These are phyloP conservation scores for Helogale parvula DNA, from an alignment of 2,113 vertebrate genomes.

Conservation along the genomic window DNA sequence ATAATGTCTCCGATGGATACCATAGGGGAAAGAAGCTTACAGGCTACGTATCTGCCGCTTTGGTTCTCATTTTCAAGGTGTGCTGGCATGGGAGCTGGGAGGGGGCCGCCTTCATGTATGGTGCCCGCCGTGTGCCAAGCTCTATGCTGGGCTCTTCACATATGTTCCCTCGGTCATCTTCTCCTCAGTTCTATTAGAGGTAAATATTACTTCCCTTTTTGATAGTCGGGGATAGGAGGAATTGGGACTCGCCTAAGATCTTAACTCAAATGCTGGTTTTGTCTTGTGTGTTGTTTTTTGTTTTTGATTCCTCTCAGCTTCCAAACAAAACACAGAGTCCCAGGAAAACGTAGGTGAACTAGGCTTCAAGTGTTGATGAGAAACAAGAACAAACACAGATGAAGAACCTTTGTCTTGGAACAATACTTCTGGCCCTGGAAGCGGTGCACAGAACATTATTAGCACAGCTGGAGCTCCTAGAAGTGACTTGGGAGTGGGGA, in stretches of 20 bases:
- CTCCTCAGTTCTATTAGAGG: neutral
- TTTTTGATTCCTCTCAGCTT: neutral
- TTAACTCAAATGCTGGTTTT: neutral
- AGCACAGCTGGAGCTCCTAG: conserved; percentile 59
- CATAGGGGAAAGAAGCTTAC: neutral
- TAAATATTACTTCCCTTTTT: neutral
- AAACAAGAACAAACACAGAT: conserved; percentile 64
- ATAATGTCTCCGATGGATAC: neutral
- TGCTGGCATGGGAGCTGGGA: neutral
- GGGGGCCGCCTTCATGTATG: neutral
- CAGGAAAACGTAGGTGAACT: conserved; percentile 38
- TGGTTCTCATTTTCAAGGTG: neutral
- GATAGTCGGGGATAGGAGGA: neutral
- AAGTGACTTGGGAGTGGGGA: conserved; percentile 50
- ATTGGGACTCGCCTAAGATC: conserved; percentile 3
- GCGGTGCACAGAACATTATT: neutral
- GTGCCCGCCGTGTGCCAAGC: neutral
- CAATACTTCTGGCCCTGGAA: conserved; percentile 34
- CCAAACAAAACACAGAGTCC: conserved; percentile 35
- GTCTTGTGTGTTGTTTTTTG: neutral
- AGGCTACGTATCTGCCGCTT: neutral
- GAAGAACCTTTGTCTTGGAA: conserved; percentile 55
- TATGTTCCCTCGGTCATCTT: neutral
- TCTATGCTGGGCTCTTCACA: neutral
- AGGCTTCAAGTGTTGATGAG: conserved; percentile 57